Conservation (phyloP, 2,797 vertebrate genomes). For the Tapera naevia region DNA sequence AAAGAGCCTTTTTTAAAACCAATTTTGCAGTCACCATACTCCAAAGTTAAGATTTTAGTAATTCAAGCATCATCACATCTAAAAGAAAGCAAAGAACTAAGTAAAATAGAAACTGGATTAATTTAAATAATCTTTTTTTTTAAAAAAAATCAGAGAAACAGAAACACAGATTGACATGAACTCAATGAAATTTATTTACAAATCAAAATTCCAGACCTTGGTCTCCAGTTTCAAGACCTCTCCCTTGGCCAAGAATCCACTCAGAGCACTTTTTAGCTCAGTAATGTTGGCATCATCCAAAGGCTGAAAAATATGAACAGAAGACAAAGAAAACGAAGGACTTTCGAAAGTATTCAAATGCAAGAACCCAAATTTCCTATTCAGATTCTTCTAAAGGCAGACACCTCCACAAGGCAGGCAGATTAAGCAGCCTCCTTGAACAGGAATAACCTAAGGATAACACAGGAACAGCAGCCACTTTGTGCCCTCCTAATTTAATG, state of each 20-base stretch:
- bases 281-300: slow-evolving; percentile 85
- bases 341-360: background rate
- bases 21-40: background rate
- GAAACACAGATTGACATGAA: background rate
- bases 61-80: background rate
- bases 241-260: slow-evolving; percentile 88
- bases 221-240: slow-evolving; percentile 89
- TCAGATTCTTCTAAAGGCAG: background rate
- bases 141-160: background rate
- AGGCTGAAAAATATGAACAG: slow-evolving; percentile 70
- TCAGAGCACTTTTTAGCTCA: slow-evolving; percentile 87
- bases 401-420: background rate
- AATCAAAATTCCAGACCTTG: slow-evolving; percentile 80
- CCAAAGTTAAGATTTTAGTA: background rate
- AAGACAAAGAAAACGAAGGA: background rate
- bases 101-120: background rate
- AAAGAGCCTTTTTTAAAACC: background rate
- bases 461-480: background rate
- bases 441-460: background rate
- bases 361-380: background rate
- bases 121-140: background rate
- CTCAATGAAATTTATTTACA: background rate
- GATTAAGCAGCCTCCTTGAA: background rate
- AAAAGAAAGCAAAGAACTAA: background rate
- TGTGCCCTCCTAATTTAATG: background rate